Conservation (phyloP, 2,113 vertebrate species). For the Zingel zingel region DNA sequence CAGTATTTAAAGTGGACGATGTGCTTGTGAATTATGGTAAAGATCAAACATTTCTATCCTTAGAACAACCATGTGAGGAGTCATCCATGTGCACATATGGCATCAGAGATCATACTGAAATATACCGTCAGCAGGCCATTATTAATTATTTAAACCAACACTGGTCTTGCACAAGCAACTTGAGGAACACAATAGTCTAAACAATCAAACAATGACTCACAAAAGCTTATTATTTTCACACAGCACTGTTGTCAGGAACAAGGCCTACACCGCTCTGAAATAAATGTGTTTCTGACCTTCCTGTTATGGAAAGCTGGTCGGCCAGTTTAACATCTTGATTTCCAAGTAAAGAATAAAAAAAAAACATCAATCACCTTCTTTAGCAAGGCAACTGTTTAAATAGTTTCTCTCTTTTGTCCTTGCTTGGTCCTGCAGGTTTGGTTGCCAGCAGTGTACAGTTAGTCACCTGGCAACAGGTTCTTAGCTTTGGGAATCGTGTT, state of each 20-base stretch:
- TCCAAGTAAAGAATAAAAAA: neutral
- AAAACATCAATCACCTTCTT: conserved; percentile 1
- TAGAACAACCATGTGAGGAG: neutral
- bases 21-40: neutral
- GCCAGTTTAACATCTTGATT: neutral
- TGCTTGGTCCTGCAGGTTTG: conserved; percentile 5
- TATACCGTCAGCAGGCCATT: conserved; percentile 28
- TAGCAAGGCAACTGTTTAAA: conserved; percentile 25
- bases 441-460: conserved; percentile 43
- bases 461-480: conserved; percentile 73
- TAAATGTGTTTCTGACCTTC: neutral
- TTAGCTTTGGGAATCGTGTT: conserved; percentile 42
- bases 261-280: neutral
- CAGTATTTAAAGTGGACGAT: neutral
- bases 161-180: conserved; percentile 43
- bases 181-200: conserved; percentile 34
- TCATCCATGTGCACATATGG: neutral
- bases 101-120: conserved; percentile 23
- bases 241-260: neutral
- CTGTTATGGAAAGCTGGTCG: neutral
- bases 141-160: conserved; percentile 67
- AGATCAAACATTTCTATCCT: neutral
- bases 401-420: conserved; percentile 46
- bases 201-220: conserved; percentile 54
- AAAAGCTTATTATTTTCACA: conserved; percentile 20